Evolutionary conservation across 2,888 invertebrate genomes (phyloP), one percentile per base, ranked within the genome.

Genomic region (Hirtodrosophila cameraria): DNA sequence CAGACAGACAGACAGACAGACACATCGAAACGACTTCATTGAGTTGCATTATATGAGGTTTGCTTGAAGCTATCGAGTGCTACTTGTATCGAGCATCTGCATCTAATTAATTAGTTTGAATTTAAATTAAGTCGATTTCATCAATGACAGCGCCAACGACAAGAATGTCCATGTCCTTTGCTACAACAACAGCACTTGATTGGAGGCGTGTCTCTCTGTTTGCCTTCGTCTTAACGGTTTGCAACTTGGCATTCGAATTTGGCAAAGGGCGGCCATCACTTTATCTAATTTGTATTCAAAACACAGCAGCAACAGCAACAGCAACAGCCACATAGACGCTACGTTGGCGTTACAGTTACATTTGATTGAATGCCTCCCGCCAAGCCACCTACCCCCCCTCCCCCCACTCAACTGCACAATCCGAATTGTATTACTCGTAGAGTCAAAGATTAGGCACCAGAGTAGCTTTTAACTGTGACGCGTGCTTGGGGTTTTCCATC

Each of bases 31-130:
- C 50, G 46, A 27, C 54, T 59, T 63, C 49, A 59, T 68, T 53
- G 53, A 28, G 33, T 48, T 63, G 65, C 64, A 49, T 48, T 42
- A 46, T 42, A 46, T 41, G 30, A 18, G 46, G 16, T 23, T n/a
- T 36, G 49, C 23, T 27, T 15, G 13, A 13, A 13, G 39, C 38
- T n/a, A n/a, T n/a, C 15, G 27, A 28, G 7, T 6, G 38, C n/a
- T 23, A 33, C 42, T 3, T 18, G 59, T 33, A 36, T 15, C 4
- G 12, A 49, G 25, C 28, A 33, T 45, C 35, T 46, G 68, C 53
- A 39, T 71, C 79, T 86, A 88, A 87, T 88, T 87, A 88, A 87
- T 87, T 87, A 86, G 83, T 83, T 82, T 85, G 86, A 78, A 83
- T 88, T 85, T 81, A 81, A 87, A 86, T 83, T 72, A 87, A 86